These are phyloP conservation scores for Bombus picipes DNA, from an alignment of 1,140 invertebrate genomes.

Conservation along the genomic window DNA sequence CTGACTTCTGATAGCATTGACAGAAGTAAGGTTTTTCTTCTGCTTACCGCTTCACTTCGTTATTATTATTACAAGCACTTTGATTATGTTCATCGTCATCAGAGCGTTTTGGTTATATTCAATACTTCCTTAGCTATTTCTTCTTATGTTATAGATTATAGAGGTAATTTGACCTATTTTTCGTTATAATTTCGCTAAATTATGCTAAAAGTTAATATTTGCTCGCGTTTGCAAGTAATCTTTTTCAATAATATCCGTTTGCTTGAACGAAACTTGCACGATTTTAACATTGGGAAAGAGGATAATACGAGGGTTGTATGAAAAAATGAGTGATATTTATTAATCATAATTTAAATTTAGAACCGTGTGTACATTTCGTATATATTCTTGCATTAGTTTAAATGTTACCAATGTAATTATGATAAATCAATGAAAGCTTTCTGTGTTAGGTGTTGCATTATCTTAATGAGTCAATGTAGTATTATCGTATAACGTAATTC, in stretches of 20 bases:
- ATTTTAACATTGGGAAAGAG: not conserved
- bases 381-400: not conserved
- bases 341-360: too few relatives aligned
- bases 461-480: not conserved
- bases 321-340: not conserved
- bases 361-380: not conserved
- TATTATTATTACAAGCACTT: constrained; percentile 37
- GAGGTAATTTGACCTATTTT: not conserved
- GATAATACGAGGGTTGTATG: not conserved
- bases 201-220: not conserved
- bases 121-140: not conserved
- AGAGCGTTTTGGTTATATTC: not conserved
- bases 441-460: too few relatives aligned
- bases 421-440: too few relatives aligned
- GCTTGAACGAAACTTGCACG: not conserved
- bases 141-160: not conserved
- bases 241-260: not conserved
- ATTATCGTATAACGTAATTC: not conserved
- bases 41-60: not conserved
- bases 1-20: constrained; percentile 9
- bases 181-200: not conserved
- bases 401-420: not conserved
- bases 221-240: not conserved
- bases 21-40: constrained; percentile 46
- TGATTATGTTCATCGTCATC: not conserved